Percentiles rank a stretch among this genome's conserved stretches.
phyloP scores from a whole-genome alignment of 2,888 invertebrate species.

The Cantharis flavilabris region DNA sequence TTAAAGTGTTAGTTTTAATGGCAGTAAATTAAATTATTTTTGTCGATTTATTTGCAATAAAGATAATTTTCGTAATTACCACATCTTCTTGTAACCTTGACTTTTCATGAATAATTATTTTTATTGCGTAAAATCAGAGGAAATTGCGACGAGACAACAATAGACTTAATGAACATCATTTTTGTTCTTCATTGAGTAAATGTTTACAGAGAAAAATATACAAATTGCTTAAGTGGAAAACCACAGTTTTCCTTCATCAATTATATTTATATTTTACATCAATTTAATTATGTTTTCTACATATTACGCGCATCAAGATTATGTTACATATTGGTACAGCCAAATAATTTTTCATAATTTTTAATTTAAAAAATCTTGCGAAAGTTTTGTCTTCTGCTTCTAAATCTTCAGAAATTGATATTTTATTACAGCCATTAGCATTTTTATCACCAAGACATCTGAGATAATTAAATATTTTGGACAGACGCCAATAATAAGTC shows the following conservation, averaged over 20 bases:
- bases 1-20: neutral
- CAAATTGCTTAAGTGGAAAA: neutral
- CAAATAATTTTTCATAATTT: neutral
- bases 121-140: neutral
- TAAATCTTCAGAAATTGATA: neutral
- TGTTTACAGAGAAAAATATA: neutral
- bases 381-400: neutral
- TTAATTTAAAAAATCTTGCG: neutral
- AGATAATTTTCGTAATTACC: neutral
- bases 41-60: neutral
- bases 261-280: too few relatives aligned
- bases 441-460: neutral
- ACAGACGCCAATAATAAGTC: slow-evolving; percentile 6
- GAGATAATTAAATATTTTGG: neutral
- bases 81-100: neutral
- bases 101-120: neutral
- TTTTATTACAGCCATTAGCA: neutral
- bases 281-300: neutral
- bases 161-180: neutral
- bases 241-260: neutral
- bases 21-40: neutral
- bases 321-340: neutral
- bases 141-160: neutral
- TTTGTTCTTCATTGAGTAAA: neutral
- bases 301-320: neutral